Evolutionary conservation across 2,113 vertebrate genomes (phyloP).

Genomic region (Echinops telfairi): DNA sequence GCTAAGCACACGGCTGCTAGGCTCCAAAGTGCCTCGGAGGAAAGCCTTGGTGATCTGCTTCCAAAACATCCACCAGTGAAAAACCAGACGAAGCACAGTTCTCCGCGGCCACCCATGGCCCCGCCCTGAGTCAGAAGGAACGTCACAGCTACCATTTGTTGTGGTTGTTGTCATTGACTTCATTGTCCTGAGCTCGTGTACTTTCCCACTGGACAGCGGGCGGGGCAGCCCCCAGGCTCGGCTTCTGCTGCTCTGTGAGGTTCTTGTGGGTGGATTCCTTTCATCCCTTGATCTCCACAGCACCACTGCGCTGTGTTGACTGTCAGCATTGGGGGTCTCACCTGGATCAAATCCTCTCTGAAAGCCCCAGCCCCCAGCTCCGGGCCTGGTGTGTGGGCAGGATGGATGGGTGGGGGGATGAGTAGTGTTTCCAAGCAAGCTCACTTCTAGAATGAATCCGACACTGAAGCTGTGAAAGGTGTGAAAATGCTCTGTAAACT

Average conservation of each 20-base stretch:
- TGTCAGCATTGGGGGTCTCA: too few relatives aligned
- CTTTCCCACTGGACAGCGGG: too few relatives aligned
- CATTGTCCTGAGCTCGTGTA: too few relatives aligned
- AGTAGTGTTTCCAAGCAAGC: background rate
- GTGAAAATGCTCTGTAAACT: conserved; percentile 57
- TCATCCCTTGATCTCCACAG: background rate
- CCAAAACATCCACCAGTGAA: background rate
- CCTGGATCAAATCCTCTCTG: fast-evolving
- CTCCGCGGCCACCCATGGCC: background rate
- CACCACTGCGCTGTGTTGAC: background rate
- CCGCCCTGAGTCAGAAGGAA: background rate
- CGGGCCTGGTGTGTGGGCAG: background rate
- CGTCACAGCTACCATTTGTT: background rate
- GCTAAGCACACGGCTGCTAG: background rate
- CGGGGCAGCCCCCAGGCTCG: background rate
- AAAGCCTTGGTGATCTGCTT: background rate
- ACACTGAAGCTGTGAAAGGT: conserved; percentile 33
- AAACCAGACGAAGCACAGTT: background rate
- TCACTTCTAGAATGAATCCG: conserved; percentile 9
- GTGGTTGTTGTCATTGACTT: too few relatives aligned
- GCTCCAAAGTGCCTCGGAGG: background rate
- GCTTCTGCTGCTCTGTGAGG: background rate
- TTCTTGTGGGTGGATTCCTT: background rate
- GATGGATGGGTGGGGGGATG: background rate
- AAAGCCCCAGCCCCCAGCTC: background rate